A percentile compares a stretch with the other conserved stretches of the same genome.
phyloP scores from a whole-genome alignment of 2,113 vertebrate species.

The Bombycilla garrulus region DNA sequence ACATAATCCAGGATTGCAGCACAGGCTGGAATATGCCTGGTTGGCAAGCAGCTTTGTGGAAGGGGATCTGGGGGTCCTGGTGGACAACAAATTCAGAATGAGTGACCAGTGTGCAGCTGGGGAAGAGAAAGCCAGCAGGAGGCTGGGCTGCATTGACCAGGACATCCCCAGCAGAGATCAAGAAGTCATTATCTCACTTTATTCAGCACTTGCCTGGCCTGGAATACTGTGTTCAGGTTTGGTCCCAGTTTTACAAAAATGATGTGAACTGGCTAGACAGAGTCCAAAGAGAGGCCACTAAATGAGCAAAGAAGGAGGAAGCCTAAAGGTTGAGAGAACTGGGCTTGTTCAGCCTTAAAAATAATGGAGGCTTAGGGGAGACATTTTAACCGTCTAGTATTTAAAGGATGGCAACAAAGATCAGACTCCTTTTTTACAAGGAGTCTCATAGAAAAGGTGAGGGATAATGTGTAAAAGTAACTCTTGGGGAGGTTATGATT shows the following conservation, averaged over 20 bases:
- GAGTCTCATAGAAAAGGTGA: background rate
- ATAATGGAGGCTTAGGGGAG: background rate
- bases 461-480: background rate
- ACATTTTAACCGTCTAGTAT: background rate
- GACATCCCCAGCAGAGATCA: background rate
- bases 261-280: background rate
- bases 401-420: background rate
- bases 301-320: background rate
- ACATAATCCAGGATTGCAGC: background rate
- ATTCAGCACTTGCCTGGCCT: background rate
- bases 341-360: background rate
- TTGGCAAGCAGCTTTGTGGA: background rate
- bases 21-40: background rate
- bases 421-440: background rate
- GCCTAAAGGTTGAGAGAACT: background rate
- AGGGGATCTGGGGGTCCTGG: background rate
- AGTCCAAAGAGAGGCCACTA: background rate
- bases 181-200: background rate
- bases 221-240: background rate
- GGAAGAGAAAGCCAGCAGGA: background rate
- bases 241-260: background rate
- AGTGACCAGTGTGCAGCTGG: background rate
- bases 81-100: background rate
- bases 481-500: background rate
- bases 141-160: background rate